phyloP scores from a whole-genome alignment of 2,888 invertebrate species.

The Urechis unicinctus region DNA sequence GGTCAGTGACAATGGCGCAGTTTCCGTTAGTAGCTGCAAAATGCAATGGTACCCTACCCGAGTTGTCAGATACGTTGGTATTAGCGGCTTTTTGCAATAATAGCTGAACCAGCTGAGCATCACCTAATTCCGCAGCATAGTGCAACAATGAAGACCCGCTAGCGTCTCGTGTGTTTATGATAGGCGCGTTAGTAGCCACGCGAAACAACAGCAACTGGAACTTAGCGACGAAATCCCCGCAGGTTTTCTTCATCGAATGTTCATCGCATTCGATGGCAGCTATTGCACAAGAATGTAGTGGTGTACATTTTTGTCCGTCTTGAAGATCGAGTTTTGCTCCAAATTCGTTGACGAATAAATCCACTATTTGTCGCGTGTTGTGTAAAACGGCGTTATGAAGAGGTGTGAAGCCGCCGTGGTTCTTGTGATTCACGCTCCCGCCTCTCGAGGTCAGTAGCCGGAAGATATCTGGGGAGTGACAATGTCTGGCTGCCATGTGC shows the following conservation, averaged over 20 bases:
- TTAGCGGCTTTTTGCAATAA: neutral
- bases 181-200: too few relatives aligned
- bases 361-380: too few relatives aligned
- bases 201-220: too few relatives aligned
- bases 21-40: neutral
- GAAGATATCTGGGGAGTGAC: neutral
- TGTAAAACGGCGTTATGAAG: neutral
- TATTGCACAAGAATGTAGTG: too few relatives aligned
- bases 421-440: neutral
- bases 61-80: conserved; percentile 1
- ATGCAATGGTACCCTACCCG: conserved; percentile 3
- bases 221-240: neutral
- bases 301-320: neutral
- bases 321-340: neutral
- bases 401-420: neutral
- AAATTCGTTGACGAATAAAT: too few relatives aligned
- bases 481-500: neutral
- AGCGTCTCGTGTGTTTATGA: too few relatives aligned
- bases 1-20: neutral
- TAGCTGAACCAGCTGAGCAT: neutral
- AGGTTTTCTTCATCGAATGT: too few relatives aligned
- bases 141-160: too few relatives aligned
- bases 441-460: neutral
- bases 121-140: neutral
- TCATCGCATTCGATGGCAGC: too few relatives aligned